Base-by-base conservation (phyloP, 2,888 invertebrate genomes). In the Melinaea menophilus region DNA sequence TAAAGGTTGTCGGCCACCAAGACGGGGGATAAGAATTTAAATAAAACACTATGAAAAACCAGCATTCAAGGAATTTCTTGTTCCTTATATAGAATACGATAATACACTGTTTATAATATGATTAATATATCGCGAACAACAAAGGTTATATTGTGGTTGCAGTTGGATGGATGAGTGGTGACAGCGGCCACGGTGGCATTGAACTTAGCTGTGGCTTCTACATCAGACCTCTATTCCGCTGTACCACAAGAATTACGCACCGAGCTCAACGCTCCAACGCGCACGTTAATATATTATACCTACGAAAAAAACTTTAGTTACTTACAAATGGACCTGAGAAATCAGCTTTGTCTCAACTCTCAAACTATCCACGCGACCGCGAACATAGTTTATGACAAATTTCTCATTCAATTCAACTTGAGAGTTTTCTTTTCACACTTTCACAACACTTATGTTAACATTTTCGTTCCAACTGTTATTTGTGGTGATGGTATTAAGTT, bases 371-470 rank as follows among this genome's bases (percentile, higher is more conserved):
- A 81, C 79, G 78, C 77, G 75, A 76, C 79, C 76, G 73, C 76
- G 72, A 79, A 79, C 80, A 83, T 84, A 79, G 79, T 82, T 82
- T 77, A 79, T 81, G 78, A 80, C 78, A 22, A 78, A 84, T 85
- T 84, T 85, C 80, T 84, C 88, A 88, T 86, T 85, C 81, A 82
- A 85, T 84, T 76, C 82, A 86, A 83, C 84, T 84, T 83, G 76
- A 81, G 77, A 79, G 84, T 82, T 82, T 79, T 78, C 79, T 74
- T 65, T 65, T 69, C 78, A 78, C 88, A 90, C 90, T 74, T 86
- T 82, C 88, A 88, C 88, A 77, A 79, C 86, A 89, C 88, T 83
- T 69, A 73, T 79, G 80, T 84, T 80, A 79, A 84, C 85, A 85
- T 84, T 76, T 76, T 67, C 57, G 69, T 74, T 77, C 69, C 75